A percentile compares a stretch with the other conserved stretches of the same genome.
Conservation (phyloP, 2,797 vertebrate species). For the Propithecus perrieri region DNA sequence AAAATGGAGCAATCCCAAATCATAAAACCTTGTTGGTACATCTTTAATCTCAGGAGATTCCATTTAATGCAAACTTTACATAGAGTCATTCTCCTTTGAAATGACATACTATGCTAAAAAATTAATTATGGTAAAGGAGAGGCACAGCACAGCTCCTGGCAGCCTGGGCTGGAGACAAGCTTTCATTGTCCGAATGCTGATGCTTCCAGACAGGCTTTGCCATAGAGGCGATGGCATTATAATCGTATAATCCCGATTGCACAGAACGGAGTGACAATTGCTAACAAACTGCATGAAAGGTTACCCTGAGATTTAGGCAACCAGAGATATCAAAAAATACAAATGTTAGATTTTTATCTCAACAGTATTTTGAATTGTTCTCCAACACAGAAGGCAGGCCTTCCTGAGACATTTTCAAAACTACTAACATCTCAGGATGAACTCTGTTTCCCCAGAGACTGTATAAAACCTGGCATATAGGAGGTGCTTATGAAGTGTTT, state of each 20-base stretch:
- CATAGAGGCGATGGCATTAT: not conserved
- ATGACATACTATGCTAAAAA: not conserved
- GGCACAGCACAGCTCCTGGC: not conserved
- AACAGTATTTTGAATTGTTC: not conserved
- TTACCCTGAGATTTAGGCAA: not conserved
- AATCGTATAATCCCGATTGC: not conserved
- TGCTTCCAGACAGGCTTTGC: not conserved
- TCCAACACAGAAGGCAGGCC: not conserved
- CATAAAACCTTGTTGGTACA: not conserved
- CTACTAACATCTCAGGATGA: not conserved
- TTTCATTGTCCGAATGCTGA: not conserved
- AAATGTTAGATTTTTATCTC: not conserved
- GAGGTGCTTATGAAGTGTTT: not conserved
- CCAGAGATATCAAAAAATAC: not conserved
- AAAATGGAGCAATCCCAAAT: slow-evolving; percentile 25
- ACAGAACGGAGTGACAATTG: not conserved
- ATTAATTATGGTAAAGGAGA: not conserved
- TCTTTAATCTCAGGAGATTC: slow-evolving; percentile 15
- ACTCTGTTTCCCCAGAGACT: not conserved
- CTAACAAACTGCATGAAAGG: not conserved
- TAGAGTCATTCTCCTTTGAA: not conserved
- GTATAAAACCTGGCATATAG: not conserved
- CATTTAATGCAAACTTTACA: not conserved
- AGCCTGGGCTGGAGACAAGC: not conserved
- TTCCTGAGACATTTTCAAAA: slow-evolving; percentile 11